Evolutionary conservation across 2,797 vertebrate genomes (phyloP).

Genomic region (Schizopygopsis malacanthus): DNA sequence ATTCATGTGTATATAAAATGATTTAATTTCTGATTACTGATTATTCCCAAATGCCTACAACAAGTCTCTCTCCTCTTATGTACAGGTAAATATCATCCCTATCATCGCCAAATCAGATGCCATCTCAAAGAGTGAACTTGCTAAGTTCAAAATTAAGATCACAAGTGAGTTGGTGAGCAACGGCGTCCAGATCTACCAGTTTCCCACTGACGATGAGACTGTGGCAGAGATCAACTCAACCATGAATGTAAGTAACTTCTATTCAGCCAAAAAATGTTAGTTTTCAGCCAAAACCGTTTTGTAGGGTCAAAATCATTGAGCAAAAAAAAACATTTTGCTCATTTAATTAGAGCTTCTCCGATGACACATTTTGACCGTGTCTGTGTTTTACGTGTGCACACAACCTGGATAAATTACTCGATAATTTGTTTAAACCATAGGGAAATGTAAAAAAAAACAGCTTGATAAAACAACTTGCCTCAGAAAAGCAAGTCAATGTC

Average conservation of each 20-base stretch:
- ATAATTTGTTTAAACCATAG: background rate
- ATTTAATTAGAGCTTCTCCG: background rate
- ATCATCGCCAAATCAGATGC: slow-evolving; percentile 98
- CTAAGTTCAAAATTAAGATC: slow-evolving; percentile 99
- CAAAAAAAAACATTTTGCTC: background rate
- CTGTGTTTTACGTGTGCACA: background rate
- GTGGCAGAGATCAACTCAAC: slow-evolving; percentile 98
- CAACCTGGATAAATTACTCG: background rate
- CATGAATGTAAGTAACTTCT: slow-evolving; percentile 90
- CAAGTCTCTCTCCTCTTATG: background rate
- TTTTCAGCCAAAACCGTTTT: background rate
- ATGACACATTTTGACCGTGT: background rate
- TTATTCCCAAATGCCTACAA: background rate
- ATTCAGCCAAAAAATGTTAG: background rate
- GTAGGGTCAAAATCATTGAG: background rate
- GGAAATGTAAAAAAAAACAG: background rate
- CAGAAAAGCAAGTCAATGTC: background rate
- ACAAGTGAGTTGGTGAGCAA: slow-evolving; percentile 98
- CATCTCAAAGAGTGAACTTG: slow-evolving; percentile 96
- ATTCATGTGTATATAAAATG: background rate
- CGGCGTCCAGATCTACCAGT: slow-evolving; percentile 98
- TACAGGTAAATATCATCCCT: slow-evolving; percentile 96
- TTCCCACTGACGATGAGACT: slow-evolving; percentile 95
- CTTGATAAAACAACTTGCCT: background rate
- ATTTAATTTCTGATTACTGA: background rate